phyloP scores from a whole-genome alignment of 2,888 invertebrate genomes.

The Fissipunctia ypsillon region DNA sequence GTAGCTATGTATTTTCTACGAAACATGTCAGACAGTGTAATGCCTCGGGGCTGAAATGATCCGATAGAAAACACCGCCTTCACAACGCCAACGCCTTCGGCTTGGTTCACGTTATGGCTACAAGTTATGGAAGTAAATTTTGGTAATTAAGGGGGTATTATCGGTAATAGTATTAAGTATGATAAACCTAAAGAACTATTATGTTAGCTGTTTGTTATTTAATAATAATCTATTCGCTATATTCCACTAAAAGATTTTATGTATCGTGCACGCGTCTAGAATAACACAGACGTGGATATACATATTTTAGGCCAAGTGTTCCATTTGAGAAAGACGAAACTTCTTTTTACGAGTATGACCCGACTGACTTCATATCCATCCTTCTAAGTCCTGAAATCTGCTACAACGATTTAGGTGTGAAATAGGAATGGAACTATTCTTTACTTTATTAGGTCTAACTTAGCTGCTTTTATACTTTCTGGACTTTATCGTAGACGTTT shows the following conservation, averaged over 20 bases:
- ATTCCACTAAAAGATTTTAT: neutral
- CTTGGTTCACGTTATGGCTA: slow-evolving; percentile 15
- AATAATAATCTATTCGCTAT: neutral
- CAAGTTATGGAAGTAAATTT: slow-evolving; percentile 36
- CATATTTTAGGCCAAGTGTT: neutral
- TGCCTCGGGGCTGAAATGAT: slow-evolving; percentile 36
- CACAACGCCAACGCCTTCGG: slow-evolving; percentile 16
- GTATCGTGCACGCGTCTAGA: neutral
- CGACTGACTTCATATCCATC: slow-evolving; percentile 14
- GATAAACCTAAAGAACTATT: neutral
- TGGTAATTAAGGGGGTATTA: slow-evolving; percentile 36
- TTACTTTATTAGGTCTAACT: slow-evolving; percentile 61
- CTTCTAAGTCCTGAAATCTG: slow-evolving; percentile 35
- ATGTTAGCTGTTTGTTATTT: neutral
- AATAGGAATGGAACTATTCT: slow-evolving; percentile 52
- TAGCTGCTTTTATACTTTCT: slow-evolving; percentile 57
- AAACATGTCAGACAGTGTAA: slow-evolving; percentile 45
- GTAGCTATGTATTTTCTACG: slow-evolving; percentile 44
- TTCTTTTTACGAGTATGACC: neutral
- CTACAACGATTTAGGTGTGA: slow-evolving; percentile 50
- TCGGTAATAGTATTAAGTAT: slow-evolving; percentile 4
- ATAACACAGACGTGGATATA: neutral
- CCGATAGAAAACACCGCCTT: slow-evolving; percentile 37
- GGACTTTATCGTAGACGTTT: slow-evolving; percentile 58
- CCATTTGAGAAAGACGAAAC: neutral